phyloP scores from a whole-genome alignment of 1,140 invertebrate species.

The Propsilocerus akamusi region DNA sequence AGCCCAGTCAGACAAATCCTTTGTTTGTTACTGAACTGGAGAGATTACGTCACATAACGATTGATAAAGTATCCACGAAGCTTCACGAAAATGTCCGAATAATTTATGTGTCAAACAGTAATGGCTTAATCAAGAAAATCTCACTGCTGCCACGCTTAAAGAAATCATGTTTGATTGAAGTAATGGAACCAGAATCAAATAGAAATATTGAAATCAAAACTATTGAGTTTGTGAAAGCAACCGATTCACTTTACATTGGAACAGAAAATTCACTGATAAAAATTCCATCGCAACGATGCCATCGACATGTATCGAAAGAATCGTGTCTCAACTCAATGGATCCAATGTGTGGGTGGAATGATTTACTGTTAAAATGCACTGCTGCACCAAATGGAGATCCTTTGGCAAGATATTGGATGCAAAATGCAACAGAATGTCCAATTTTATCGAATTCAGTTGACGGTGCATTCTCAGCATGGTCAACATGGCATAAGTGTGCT shows the following conservation, averaged over 20 bases:
- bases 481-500: constrained; percentile 41
- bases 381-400: constrained; percentile 41
- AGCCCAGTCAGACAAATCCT: constrained; percentile 46
- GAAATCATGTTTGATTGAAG: constrained; percentile 67
- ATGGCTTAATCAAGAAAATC: constrained; percentile 63
- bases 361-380: constrained; percentile 46
- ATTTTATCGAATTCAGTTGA: constrained; percentile 36
- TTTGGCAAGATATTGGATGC: constrained; percentile 45
- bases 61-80: constrained; percentile 55
- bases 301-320: constrained; percentile 41
- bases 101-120: constrained; percentile 58
- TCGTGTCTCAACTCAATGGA: constrained; percentile 72
- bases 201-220: constrained; percentile 34
- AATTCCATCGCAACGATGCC: constrained; percentile 58
- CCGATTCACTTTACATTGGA: constrained; percentile 67
- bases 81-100: constrained; percentile 41
- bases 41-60: constrained; percentile 58
- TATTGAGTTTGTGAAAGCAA: constrained; percentile 63
- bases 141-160: constrained; percentile 44
- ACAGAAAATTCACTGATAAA: constrained; percentile 48
- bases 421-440: constrained; percentile 45
- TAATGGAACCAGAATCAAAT: constrained; percentile 50
- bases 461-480: constrained; percentile 56
- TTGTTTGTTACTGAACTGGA: constrained; percentile 50
- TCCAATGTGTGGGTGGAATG: constrained; percentile 89